phyloP scores from a whole-genome alignment of 2,888 invertebrate genomes.

The Caenorhabditis wallacei region DNA sequence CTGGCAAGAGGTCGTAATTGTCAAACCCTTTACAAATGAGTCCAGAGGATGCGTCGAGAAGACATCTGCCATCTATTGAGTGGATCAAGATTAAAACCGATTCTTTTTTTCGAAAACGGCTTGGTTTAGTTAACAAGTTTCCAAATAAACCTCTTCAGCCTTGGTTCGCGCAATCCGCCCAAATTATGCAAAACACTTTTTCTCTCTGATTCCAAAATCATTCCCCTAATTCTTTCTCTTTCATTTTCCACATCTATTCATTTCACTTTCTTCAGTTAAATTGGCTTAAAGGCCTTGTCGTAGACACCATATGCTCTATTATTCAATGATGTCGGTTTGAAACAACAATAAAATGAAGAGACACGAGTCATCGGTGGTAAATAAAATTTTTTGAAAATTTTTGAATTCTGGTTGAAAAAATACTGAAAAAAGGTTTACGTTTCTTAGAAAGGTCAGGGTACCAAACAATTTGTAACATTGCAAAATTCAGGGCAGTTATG shows the following conservation, averaged over 20 bases:
- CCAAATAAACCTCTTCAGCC: constrained; percentile 22
- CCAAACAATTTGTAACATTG: too few relatives aligned
- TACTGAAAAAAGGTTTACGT: neutral
- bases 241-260: constrained; percentile 2
- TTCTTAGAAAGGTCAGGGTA: too few relatives aligned
- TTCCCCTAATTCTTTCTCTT: constrained; percentile 8
- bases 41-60: constrained; percentile 28
- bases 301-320: constrained; percentile 37
- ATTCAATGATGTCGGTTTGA: neutral
- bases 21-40: constrained; percentile 41
- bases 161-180: neutral
- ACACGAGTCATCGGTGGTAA: neutral
- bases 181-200: constrained; percentile 50
- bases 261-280: constrained; percentile 8
- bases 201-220: neutral
- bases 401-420: neutral
- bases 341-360: constrained; percentile 29
- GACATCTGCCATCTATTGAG: constrained; percentile 43
- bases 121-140: constrained; percentile 44
- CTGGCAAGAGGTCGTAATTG: constrained; percentile 51
- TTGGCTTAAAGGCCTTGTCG: constrained; percentile 25
- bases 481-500: too few relatives aligned
- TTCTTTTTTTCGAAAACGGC: constrained; percentile 5
- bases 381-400: neutral
- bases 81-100: constrained; percentile 45